These are phyloP conservation scores for Abramis brama DNA, from an alignment of 2,113 vertebrate genomes.

Conservation along the genomic window DNA sequence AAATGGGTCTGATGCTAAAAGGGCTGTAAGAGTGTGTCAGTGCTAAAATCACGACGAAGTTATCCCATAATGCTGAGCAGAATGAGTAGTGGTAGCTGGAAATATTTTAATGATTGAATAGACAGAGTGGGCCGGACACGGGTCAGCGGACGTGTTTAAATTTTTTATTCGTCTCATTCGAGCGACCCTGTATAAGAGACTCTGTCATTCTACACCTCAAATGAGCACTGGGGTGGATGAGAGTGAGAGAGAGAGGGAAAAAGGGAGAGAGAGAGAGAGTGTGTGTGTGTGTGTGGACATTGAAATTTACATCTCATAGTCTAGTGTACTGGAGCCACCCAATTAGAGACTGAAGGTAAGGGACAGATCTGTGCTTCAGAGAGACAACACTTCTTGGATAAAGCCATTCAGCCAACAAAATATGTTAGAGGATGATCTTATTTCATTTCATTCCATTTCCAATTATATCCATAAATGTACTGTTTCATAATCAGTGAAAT, in stretches of 20 bases:
- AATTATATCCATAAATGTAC: too few relatives aligned
- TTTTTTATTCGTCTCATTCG: constrained; percentile 72
- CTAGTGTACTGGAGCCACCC: constrained; percentile 56
- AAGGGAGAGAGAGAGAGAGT: constrained; percentile 48
- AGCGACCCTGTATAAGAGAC: constrained; percentile 69
- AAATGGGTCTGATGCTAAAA: constrained; percentile 61
- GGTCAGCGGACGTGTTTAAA: constrained; percentile 76
- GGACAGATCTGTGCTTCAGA: constrained; percentile 43
- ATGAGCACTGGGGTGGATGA: constrained; percentile 70
- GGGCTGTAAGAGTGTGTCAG: constrained; percentile 70
- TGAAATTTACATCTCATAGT: constrained; percentile 62
- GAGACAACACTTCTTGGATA: constrained; percentile 33
- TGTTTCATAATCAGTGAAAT: too few relatives aligned
- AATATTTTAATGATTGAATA: constrained; percentile 82
- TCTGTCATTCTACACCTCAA: constrained; percentile 74
- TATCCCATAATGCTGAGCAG: constrained; percentile 71
- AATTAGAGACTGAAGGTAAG: constrained; percentile 57
- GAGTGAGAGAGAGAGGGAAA: constrained; percentile 46
- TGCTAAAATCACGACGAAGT: constrained; percentile 75
- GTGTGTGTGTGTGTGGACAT: constrained; percentile 47
- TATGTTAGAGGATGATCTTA: not conserved
- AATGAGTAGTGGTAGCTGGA: constrained; percentile 67
- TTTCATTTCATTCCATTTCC: too few relatives aligned
- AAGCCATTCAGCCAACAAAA: constrained; percentile 12
- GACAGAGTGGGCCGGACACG: constrained; percentile 69